Percentiles rank a stretch among this genome's conserved stretches.
Evolutionary conservation across 2,113 vertebrate genomes (phyloP).

Genomic region (Vicugna pacos): DNA sequence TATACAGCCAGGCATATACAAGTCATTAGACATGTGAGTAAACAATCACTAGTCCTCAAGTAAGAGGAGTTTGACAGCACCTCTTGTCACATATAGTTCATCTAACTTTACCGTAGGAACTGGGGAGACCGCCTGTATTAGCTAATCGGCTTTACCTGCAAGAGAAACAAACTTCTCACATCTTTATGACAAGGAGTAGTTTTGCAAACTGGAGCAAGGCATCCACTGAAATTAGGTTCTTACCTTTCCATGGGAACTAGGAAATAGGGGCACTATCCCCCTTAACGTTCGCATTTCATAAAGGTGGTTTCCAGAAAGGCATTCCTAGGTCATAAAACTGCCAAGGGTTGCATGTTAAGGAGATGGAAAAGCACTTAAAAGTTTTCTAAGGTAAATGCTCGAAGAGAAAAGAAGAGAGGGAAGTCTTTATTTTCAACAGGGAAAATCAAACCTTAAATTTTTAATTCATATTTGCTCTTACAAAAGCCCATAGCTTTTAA

Average conservation of each 20-base stretch:
- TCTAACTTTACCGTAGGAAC: neutral
- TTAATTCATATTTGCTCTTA: neutral
- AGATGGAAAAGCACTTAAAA: neutral
- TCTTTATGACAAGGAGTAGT: neutral
- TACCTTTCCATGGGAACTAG: neutral
- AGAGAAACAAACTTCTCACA: neutral
- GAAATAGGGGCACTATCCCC: neutral
- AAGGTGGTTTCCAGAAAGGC: neutral
- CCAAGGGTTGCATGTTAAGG: neutral
- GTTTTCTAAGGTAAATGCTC: slow-evolving; percentile 22
- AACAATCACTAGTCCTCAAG: neutral
- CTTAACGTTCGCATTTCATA: neutral
- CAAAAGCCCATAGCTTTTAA: neutral
- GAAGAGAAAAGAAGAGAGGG: neutral
- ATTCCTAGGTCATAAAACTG: neutral
- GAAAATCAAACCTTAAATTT: neutral
- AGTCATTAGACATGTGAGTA: neutral
- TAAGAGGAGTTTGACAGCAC: neutral
- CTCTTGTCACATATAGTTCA: neutral
- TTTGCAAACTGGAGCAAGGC: neutral
- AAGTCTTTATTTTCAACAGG: neutral
- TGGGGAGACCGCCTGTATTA: neutral
- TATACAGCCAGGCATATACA: neutral
- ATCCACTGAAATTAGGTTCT: neutral
- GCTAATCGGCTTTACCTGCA: neutral